Percentiles rank a stretch among this genome's conserved stretches.
Evolutionary conservation across 2,888 invertebrate species (phyloP).

Genomic region (Eretmocerus hayati): DNA sequence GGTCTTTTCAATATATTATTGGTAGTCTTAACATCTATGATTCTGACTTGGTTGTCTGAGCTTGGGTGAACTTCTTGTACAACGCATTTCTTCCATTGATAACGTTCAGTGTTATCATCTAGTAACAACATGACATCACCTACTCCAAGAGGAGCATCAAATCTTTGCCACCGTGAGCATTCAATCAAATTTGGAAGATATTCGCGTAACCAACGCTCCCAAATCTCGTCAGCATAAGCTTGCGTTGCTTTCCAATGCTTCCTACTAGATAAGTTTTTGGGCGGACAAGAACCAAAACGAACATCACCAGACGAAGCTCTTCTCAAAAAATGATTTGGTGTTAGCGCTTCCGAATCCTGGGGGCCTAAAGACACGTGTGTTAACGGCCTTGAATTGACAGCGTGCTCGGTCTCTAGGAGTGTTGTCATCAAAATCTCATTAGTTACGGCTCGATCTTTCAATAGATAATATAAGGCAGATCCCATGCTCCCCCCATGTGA

Average conservation of each 20-base stretch:
- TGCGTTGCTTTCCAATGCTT: not conserved
- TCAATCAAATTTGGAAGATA: constrained; percentile 26
- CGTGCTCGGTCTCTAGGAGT: too few relatives aligned
- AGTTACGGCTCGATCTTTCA: not conserved
- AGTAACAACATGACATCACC: not conserved
- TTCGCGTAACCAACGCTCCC: constrained; percentile 31
- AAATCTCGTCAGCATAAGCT: not conserved
- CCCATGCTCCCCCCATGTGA: not conserved
- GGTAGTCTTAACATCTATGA: not conserved
- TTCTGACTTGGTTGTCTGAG: not conserved
- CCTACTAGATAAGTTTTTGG: constrained; percentile 1
- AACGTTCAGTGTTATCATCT: not conserved
- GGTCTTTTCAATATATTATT: not conserved
- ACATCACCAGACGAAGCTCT: not conserved
- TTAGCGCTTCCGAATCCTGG: not conserved
- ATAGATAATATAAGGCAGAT: not conserved
- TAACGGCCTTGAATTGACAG: not conserved
- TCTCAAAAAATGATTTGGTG: not conserved
- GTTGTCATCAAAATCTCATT: not conserved
- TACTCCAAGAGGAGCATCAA: not conserved
- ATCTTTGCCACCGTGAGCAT: constrained; percentile 17
- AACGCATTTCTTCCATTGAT: not conserved
- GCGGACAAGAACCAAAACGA: not conserved
- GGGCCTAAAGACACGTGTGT: too few relatives aligned
- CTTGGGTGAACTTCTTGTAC: not conserved